A percentile compares a stretch with the other conserved stretches of the same genome.
Evolutionary conservation across 2,888 invertebrate genomes (phyloP).

Genomic region (Rhodophaea formosa): DNA sequence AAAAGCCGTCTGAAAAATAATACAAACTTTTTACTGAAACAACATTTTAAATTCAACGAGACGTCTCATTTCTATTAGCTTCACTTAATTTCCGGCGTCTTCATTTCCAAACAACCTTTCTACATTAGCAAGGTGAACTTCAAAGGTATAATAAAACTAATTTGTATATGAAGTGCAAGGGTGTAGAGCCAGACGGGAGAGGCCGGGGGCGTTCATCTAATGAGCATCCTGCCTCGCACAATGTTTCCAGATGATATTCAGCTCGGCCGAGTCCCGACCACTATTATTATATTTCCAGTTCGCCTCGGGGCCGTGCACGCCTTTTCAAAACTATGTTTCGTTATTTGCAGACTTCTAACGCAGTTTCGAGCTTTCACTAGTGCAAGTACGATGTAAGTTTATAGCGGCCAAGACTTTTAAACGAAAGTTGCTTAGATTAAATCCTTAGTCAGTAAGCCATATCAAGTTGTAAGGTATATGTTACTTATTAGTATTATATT

Average conservation of each 20-base stretch:
- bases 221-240: slow-evolving; percentile 79
- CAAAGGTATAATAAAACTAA: slow-evolving; percentile 49
- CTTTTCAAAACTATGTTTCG: slow-evolving; percentile 66
- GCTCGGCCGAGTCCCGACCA: slow-evolving; percentile 57
- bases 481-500: too few relatives aligned
- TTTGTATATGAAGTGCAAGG: slow-evolving; percentile 47
- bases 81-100: slow-evolving; percentile 1
- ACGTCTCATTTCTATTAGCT: slow-evolving; percentile 5
- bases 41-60: not conserved
- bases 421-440: too few relatives aligned
- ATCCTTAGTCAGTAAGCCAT: too few relatives aligned
- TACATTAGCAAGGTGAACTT: slow-evolving; percentile 29
- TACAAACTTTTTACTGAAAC: not conserved
- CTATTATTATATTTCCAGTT: slow-evolving; percentile 73
- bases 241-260: slow-evolving; percentile 75
- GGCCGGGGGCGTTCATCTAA: slow-evolving; percentile 74
- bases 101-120: slow-evolving; percentile 8
- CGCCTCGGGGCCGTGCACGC: slow-evolving; percentile 59
- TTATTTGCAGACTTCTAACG: slow-evolving; percentile 57
- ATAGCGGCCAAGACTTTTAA: slow-evolving; percentile 20
- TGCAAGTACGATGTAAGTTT: slow-evolving; percentile 26
- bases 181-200: slow-evolving; percentile 41
- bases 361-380: slow-evolving; percentile 36
- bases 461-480: too few relatives aligned
- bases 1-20: too few relatives aligned